Evolutionary conservation across 2,797 vertebrate species (phyloP).

Genomic region (Notamacropus eugenii): DNA sequence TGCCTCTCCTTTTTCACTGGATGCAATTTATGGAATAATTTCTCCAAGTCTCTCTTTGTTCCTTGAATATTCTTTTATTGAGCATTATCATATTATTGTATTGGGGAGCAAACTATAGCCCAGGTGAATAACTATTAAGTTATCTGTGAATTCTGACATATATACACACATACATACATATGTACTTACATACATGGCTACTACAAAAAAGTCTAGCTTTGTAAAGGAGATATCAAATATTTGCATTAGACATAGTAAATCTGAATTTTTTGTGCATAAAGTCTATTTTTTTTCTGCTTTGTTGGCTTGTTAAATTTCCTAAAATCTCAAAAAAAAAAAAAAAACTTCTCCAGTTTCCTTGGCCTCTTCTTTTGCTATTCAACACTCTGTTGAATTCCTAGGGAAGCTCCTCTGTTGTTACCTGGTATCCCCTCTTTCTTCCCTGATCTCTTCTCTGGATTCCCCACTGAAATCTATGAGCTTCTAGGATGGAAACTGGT

Average conservation of each 20-base stretch:
- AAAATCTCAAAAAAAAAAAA: too few relatives aligned
- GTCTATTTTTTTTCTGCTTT: too few relatives aligned
- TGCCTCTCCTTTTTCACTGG: background rate
- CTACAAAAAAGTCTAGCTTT: background rate
- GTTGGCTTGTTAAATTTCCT: too few relatives aligned
- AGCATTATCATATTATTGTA: background rate
- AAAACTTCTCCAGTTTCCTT: too few relatives aligned
- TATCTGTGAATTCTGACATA: background rate
- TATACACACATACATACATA: background rate
- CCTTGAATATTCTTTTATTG: background rate
- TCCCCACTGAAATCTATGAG: background rate
- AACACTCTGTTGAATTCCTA: background rate
- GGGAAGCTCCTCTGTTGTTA: background rate
- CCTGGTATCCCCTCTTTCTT: background rate
- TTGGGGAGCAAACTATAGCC: background rate
- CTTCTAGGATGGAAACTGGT: background rate
- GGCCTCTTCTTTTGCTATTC: too few relatives aligned
- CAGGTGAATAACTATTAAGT: background rate
- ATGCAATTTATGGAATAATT: background rate
- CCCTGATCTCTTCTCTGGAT: background rate
- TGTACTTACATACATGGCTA: background rate
- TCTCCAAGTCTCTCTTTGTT: background rate
- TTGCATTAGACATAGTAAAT: background rate
- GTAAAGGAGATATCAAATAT: background rate
- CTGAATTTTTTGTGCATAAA: background rate